Conservation (phyloP, 2,797 vertebrate genomes). For the Acanthiza pusilla region DNA sequence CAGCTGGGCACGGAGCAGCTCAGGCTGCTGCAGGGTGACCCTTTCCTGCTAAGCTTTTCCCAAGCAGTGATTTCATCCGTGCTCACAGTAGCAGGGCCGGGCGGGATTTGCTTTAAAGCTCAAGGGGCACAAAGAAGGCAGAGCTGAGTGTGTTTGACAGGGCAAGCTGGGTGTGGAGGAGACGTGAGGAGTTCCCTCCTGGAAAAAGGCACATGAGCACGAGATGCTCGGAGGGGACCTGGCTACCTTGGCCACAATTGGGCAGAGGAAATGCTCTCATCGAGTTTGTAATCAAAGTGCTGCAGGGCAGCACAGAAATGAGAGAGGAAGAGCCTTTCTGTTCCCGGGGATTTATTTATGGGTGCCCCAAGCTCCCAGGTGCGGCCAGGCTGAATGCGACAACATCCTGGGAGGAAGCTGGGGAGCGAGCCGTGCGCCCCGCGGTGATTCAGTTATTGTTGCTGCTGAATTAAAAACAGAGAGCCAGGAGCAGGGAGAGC, state of each 20-base stretch:
- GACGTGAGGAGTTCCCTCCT: neutral
- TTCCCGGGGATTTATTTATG: conserved; percentile 52
- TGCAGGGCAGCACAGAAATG: neutral
- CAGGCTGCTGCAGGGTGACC: neutral
- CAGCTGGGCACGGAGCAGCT: fast-evolving
- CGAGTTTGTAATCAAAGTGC: neutral
- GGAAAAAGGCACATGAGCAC: neutral
- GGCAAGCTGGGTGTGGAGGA: neutral
- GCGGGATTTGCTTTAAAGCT: neutral
- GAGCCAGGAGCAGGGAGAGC: neutral
- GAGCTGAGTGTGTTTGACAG: neutral
- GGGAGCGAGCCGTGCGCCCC: fast-evolving
- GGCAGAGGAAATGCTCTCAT: conserved; percentile 64
- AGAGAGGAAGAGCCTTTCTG: conserved; percentile 53
- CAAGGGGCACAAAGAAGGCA: fast-evolving
- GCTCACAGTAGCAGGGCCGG: neutral
- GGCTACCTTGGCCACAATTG: neutral
- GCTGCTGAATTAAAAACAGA: neutral
- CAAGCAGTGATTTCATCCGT: neutral
- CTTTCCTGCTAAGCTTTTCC: neutral
- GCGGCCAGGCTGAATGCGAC: neutral
- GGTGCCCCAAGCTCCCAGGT: conserved; percentile 21
- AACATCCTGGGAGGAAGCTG: conserved; percentile 50
- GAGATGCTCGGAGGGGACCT: neutral
- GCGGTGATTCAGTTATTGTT: conserved; percentile 30